Base-by-base conservation (phyloP, 2,113 vertebrate genomes). In the Empidonax alnorum region DNA sequence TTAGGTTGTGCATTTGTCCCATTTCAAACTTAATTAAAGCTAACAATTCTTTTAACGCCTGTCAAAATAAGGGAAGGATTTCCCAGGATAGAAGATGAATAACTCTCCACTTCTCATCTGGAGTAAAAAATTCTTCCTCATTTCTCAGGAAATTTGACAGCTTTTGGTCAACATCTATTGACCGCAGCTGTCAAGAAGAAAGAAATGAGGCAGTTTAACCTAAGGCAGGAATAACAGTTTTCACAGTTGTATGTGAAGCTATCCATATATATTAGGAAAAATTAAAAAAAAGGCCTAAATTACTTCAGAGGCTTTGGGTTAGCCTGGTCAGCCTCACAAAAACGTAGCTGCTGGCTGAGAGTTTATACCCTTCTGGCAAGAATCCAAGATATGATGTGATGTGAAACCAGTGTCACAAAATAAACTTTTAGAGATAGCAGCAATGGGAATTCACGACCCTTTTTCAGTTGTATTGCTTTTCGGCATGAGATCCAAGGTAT, bases 141-240 rank as follows among this genome's bases (percentile, higher is more conserved):
- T 82, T 93, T 84, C 93, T 87, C 42, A 66, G 81, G 50, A 78
- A 94, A 93, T 94, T 39, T 97, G 96, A 97, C 97, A 97, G 94
- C 66, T 94, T 94, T 97, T 91, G 94, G 94, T 93, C 94, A 96
- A 90, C 95, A 96, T 90, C 88, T 93, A 91, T 94, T 94, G 96
- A 95, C 93, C 35, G 3, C 63, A 94, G 89, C 95, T 97, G 96
- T 97, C 96, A 97, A 84, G 93, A 87, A 90, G 79, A 91, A 92
- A 96, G 90, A 92, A 91, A 94, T 89, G 79, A 87, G 58, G 87
- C 78, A 89, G 91, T 82, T 95, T 84, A 92, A 95, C 82, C 87
- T 72, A 89, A 89, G 86, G 89, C 84, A 91, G 84, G 58, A 94
- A 75, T 53, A 86, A 89, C 58, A 86, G 69, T 80, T 93, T 76